These are phyloP conservation scores for Myrmophylax atrothorax DNA, from an alignment of 2,113 vertebrate genomes.

Conservation along the genomic window DNA sequence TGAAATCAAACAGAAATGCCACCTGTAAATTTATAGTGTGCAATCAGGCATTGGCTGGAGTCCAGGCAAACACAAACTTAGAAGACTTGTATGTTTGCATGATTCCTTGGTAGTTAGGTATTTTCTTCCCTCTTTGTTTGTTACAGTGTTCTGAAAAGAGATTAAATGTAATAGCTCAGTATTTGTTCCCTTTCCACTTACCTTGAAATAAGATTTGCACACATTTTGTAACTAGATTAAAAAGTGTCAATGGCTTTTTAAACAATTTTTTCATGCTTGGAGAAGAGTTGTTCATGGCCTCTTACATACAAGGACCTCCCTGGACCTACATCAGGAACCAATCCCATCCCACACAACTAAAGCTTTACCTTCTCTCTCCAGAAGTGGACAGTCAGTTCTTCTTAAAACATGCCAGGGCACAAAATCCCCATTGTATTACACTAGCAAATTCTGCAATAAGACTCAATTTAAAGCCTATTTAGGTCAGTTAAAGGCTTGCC, in stretches of 20 bases:
- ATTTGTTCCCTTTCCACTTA: neutral
- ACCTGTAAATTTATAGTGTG: neutral
- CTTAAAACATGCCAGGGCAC: neutral
- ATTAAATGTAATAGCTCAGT: neutral
- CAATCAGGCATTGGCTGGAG: neutral
- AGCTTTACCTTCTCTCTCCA: neutral
- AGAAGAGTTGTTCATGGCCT: neutral
- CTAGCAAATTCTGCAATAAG: neutral
- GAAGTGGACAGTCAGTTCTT: neutral
- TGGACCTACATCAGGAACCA: neutral
- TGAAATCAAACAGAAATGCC: neutral
- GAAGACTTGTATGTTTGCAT: neutral
- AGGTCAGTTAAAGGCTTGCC: neutral
- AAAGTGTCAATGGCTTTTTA: conserved; percentile 13
- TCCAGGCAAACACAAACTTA: neutral
- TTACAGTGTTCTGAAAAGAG: neutral
- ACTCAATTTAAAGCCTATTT: conserved; percentile 11
- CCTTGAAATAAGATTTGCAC: conserved; percentile 22
- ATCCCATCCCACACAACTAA: neutral
- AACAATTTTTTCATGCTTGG: neutral
- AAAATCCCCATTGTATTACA: neutral
- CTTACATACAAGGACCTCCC: neutral
- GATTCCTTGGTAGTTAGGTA: neutral
- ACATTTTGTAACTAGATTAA: conserved; percentile 6
- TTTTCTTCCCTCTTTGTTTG: conserved; percentile 5